Evolutionary conservation across 2,888 invertebrate species (phyloP).

Genomic region (Melinaea menophilus): DNA sequence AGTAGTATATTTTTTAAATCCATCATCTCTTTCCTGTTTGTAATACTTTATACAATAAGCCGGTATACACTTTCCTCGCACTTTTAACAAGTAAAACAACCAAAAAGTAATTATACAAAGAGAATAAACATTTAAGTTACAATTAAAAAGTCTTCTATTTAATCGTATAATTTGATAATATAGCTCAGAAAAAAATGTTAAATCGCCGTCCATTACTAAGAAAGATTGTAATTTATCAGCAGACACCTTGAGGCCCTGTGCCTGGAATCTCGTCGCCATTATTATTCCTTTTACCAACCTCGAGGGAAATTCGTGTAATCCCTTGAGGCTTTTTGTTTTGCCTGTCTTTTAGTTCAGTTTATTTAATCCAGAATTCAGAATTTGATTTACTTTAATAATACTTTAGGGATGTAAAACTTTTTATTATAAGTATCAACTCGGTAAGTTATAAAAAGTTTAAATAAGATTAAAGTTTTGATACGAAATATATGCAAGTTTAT

Average conservation of each 20-base stretch:
- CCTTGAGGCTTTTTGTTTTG: slow-evolving; percentile 45
- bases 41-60: too few relatives aligned
- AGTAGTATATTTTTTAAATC: too few relatives aligned
- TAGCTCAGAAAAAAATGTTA: slow-evolving; percentile 31
- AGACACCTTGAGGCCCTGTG: slow-evolving; percentile 40
- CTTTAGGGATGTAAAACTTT: neutral
- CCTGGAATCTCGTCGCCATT: slow-evolving; percentile 58
- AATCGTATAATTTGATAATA: neutral
- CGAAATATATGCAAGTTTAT: too few relatives aligned
- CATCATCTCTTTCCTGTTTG: too few relatives aligned
- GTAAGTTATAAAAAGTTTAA: neutral
- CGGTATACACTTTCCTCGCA: too few relatives aligned
- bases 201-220: slow-evolving; percentile 59
- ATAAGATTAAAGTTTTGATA: neutral
- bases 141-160: neutral
- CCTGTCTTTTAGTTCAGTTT: slow-evolving; percentile 29
- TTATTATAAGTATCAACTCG: slow-evolving; percentile 1
- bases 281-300: slow-evolving; percentile 64
- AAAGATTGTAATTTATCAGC: slow-evolving; percentile 71
- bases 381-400: slow-evolving; percentile 16
- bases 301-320: slow-evolving; percentile 65
- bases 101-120: neutral
- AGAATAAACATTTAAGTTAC: neutral
- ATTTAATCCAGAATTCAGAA: slow-evolving; percentile 32
- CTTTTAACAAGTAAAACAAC: too few relatives aligned